Base-by-base conservation (phyloP, 2,888 invertebrate genomes). In the Polyploca ridens region DNA sequence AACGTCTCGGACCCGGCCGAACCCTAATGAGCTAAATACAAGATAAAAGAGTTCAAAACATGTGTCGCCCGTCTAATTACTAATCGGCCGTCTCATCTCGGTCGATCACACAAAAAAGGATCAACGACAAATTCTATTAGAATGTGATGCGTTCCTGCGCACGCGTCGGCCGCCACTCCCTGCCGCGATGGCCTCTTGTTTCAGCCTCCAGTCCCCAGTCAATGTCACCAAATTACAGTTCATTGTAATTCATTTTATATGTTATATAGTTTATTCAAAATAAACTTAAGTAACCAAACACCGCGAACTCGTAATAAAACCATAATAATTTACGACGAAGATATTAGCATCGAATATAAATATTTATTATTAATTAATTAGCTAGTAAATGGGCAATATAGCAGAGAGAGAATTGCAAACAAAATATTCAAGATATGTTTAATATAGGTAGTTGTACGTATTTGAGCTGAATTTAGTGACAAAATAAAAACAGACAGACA, bases 11-110 rank as follows among this genome's bases (percentile, higher is more conserved):
- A 73, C 74, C 76, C 69, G 69, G 71, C 77, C 69, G 69, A 71
- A 69, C 73, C 70, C 81, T 90, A 89, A 92, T 89, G 88, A 91
- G 87, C 75, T 83, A 80, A 85, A 86, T 78, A 84, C 81, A 82
- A 88, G 89, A 90, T 91, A 88, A 92, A 90, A 85, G 84, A 86
- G 78, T 79, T 82, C 75, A 84, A 87, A 91, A 93, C 92, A 92
- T 88, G 92, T 92, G 93, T 93, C 90, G 82, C 84, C 87, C 87
- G 86, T 88, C 90, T 92, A 93, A 93, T 93, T 93, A 92, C 88
- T 90, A 90, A 94, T 94, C 93, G 87, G 84, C 77, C 81, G 84
- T 84, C 82, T 88, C 86, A 93, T 93, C 93, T 90, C 81, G 67
- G 68, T 71, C 73, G 80, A 72, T 74, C 82, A 76, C 81, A 90